These are phyloP conservation scores for Synanthedon tipuliformis DNA, from an alignment of 2,888 invertebrate species.

Conservation along the genomic window DNA sequence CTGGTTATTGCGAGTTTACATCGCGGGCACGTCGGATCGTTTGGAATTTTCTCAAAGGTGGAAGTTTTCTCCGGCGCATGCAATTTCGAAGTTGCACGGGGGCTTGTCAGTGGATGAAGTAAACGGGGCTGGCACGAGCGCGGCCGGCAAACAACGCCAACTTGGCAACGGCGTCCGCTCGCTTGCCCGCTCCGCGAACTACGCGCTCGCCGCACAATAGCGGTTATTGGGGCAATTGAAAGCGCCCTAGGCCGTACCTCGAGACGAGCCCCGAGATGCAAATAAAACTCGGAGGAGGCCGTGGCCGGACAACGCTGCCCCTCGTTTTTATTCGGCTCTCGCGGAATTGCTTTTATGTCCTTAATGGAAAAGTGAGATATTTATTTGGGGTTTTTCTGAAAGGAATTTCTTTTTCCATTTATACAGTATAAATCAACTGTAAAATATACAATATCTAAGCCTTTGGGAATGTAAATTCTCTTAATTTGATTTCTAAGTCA, in stretches of 20 bases:
- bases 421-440: not conserved
- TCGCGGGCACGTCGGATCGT: slow-evolving; percentile 41
- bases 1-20: slow-evolving; percentile 46
- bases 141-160: slow-evolving; percentile 11
- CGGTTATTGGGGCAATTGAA: slow-evolving; percentile 62
- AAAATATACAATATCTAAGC: not conserved
- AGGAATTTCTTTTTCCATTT: slow-evolving; percentile 45
- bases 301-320: slow-evolving; percentile 59
- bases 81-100: slow-evolving; percentile 54
- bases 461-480: too few species aligned
- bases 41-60: slow-evolving; percentile 55
- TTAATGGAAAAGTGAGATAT: slow-evolving; percentile 66
- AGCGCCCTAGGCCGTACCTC: slow-evolving; percentile 23
- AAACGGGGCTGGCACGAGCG: slow-evolving; percentile 11
- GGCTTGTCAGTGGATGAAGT: slow-evolving; percentile 20
- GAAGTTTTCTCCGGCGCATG: slow-evolving; percentile 53
- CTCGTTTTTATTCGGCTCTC: slow-evolving; percentile 67
- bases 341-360: slow-evolving; percentile 66
- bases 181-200: slow-evolving; percentile 7
- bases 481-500: too few species aligned
- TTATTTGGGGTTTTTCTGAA: slow-evolving; percentile 54
- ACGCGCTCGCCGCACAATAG: slow-evolving; percentile 35
- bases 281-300: slow-evolving; percentile 59
- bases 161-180: slow-evolving; percentile 8
- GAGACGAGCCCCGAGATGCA: slow-evolving; percentile 55